Conservation (phyloP, 2,797 vertebrate species). For the Sphaeramia orbicularis region DNA sequence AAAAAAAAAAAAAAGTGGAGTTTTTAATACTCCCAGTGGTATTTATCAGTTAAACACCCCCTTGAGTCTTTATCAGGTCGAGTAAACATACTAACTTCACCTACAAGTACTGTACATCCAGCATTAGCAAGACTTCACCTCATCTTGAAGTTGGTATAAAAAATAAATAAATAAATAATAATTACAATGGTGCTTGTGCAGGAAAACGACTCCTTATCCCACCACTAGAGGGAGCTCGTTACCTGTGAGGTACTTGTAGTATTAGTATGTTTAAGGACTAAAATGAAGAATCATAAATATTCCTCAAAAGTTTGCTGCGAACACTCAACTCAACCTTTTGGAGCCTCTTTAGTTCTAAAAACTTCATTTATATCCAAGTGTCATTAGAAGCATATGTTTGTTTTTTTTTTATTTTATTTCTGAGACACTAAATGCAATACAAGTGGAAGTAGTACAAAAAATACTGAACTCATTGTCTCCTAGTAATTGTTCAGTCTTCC, state of each 20-base stretch:
- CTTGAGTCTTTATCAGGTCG: constrained; percentile 14
- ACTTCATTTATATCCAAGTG: constrained; percentile 1
- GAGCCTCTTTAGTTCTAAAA: constrained; percentile 19
- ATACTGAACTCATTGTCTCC: constrained; percentile 46
- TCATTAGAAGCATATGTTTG: constrained; percentile 14
- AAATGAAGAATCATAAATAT: constrained; percentile 21
- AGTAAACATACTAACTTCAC: constrained; percentile 5
- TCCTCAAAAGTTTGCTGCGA: constrained; percentile 14
- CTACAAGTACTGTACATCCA: constrained; percentile 13
- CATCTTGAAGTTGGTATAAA: neutral
- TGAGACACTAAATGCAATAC: constrained; percentile 69
- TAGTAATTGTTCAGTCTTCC: constrained; percentile 63
- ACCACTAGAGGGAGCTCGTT: constrained; percentile 13
- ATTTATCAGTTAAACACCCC: constrained; percentile 17
- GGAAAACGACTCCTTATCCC: neutral
- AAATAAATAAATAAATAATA: too few relatives aligned
- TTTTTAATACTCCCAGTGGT: neutral
- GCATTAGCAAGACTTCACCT: constrained; percentile 4
- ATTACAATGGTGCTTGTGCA: constrained; percentile 11
- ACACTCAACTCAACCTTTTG: constrained; percentile 31
- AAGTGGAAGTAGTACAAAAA: constrained; percentile 61
- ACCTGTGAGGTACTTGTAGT: constrained; percentile 15
- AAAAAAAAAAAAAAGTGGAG: too few relatives aligned
- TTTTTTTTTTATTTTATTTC: constrained; percentile 6
- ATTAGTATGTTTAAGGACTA: constrained; percentile 31